A percentile compares a stretch with the other conserved stretches of the same genome.
Evolutionary conservation across 2,888 invertebrate genomes (phyloP).

Genomic region (Ichneumon xanthorius): DNA sequence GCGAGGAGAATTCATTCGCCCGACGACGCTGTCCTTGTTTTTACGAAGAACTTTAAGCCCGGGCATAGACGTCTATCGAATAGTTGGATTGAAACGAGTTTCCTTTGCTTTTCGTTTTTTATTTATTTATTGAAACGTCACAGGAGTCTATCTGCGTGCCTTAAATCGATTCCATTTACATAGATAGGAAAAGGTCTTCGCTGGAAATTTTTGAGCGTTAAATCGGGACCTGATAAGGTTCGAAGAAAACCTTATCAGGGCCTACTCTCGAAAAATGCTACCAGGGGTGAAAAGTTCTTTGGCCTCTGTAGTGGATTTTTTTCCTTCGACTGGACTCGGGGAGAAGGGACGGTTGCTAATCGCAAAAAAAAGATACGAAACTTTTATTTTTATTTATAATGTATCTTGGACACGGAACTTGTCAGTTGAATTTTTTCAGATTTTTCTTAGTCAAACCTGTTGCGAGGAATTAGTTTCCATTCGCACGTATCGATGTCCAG

Average conservation of each 20-base stretch:
- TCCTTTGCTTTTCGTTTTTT: neutral
- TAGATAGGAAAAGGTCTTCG: neutral
- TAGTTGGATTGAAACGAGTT: neutral
- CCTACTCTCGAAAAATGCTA: neutral
- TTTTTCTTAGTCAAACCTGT: neutral
- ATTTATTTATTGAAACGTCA: neutral
- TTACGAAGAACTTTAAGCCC: conserved; percentile 34
- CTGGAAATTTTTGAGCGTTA: neutral
- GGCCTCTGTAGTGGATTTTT: neutral
- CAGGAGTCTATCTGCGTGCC: neutral
- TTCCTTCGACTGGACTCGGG: neutral
- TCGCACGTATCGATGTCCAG: neutral
- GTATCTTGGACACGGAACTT: neutral
- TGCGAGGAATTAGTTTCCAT: neutral
- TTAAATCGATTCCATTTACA: neutral
- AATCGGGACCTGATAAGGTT: neutral
- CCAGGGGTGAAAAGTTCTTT: neutral
- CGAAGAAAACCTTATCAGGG: neutral
- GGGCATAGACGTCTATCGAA: conserved; percentile 14
- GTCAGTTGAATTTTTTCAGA: neutral
- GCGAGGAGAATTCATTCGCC: conserved; percentile 55
- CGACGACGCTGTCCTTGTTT: conserved; percentile 26
- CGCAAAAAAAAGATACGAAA: neutral
- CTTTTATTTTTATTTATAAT: neutral
- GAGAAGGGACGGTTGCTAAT: neutral